These are phyloP conservation scores for Chalcosyrphus nemorum DNA, from an alignment of 2,888 invertebrate species.

Conservation along the genomic window DNA sequence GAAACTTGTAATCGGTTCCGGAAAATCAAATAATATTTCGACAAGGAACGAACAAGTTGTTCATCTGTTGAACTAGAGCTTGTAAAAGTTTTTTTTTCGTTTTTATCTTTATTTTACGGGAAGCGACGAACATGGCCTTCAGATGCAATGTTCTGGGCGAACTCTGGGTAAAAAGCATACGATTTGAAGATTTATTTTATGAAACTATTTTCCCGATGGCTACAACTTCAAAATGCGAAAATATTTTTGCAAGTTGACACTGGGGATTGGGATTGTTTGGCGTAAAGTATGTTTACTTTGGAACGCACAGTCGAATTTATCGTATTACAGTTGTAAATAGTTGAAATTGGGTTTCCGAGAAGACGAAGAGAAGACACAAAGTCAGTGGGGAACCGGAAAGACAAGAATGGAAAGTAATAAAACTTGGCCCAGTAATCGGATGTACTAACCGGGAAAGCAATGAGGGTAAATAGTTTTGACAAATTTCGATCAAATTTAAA, in stretches of 20 bases:
- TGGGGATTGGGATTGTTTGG: constrained; percentile 37
- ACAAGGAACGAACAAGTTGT: constrained; percentile 61
- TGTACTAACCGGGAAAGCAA: too few relatives aligned
- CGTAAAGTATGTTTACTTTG: constrained; percentile 24
- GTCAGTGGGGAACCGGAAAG: constrained; percentile 19
- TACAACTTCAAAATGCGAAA: constrained; percentile 42
- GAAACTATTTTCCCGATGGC: constrained; percentile 61
- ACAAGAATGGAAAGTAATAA: constrained; percentile 9
- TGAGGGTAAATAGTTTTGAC: too few relatives aligned
- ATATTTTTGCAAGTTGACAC: constrained; percentile 63
- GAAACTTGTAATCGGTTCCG: constrained; percentile 67
- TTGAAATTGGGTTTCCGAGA: constrained; percentile 56
- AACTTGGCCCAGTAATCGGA: constrained; percentile 19
- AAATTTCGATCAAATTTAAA: too few relatives aligned
- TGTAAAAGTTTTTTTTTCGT: not conserved
- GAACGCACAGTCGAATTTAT: constrained; percentile 53
- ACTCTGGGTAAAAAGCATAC: not conserved
- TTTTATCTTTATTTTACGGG: not conserved
- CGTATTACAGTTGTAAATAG: constrained; percentile 55
- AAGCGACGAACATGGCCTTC: not conserved
- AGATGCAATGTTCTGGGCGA: not conserved
- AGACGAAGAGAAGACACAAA: constrained; percentile 3
- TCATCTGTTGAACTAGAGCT: constrained; percentile 61
- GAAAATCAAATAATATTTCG: constrained; percentile 71
- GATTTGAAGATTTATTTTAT: constrained; percentile 54